These are phyloP conservation scores for Polymixis lichenea DNA, from an alignment of 2,888 invertebrate species.

Conservation along the genomic window DNA sequence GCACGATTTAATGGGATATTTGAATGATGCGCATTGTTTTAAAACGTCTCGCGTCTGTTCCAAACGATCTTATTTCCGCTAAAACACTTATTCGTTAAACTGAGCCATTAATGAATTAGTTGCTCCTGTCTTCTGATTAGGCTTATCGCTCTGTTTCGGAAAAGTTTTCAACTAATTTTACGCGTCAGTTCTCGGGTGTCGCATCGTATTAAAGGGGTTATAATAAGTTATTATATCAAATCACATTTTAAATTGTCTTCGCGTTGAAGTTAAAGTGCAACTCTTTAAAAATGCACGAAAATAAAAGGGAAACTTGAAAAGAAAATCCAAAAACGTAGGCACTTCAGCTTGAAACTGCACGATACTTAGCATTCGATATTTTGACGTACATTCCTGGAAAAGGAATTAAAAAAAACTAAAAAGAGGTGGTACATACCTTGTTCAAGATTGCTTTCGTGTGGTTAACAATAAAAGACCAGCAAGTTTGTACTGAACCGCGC, in stretches of 20 bases:
- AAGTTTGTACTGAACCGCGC: conserved; percentile 75
- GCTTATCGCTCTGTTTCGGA: conserved; percentile 50
- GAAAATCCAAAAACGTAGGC: conserved; percentile 25
- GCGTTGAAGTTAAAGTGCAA: not conserved
- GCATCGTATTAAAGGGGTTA: conserved; percentile 19
- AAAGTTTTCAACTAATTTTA: conserved; percentile 56
- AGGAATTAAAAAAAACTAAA: conserved; percentile 35
- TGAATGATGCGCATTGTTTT: conserved; percentile 88
- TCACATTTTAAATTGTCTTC: conserved; percentile 17
- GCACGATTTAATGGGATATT: conserved; percentile 87
- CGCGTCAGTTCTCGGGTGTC: conserved; percentile 13
- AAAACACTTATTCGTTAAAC: conserved; percentile 67
- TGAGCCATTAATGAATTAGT: conserved; percentile 62
- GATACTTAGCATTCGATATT: conserved; percentile 41
- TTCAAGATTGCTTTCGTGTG: conserved; percentile 80
- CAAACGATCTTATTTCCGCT: conserved; percentile 74
- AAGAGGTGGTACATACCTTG: conserved; percentile 64
- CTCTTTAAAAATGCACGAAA: conserved; percentile 1
- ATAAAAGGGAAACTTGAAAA: conserved; percentile 22
- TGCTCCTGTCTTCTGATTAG: conserved; percentile 56
- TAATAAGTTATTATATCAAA: not conserved
- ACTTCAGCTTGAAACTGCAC: conserved; percentile 24
- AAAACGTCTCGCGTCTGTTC: conserved; percentile 81
- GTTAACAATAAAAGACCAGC: conserved; percentile 80
- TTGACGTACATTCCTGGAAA: conserved; percentile 34